These are phyloP conservation scores for Upupa epops DNA, from an alignment of 2,113 vertebrate species.

Conservation along the genomic window DNA sequence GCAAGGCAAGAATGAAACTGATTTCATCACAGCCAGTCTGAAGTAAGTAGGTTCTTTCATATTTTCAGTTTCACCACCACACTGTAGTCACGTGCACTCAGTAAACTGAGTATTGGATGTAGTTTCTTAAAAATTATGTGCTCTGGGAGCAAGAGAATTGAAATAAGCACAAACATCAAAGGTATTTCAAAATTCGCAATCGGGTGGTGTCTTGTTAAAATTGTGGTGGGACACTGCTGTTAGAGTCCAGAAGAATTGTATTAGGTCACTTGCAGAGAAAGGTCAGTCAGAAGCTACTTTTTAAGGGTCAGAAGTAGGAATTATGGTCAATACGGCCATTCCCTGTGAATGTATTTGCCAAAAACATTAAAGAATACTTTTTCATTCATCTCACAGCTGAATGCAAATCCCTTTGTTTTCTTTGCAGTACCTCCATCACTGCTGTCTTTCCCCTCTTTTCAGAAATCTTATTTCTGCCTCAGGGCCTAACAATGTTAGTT, in stretches of 20 bases:
- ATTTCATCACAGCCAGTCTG: neutral
- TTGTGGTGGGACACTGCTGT: neutral
- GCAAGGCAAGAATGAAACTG: neutral
- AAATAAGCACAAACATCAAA: neutral
- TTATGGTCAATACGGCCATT: neutral
- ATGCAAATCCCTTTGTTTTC: neutral
- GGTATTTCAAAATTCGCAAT: neutral
- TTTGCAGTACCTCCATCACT: neutral
- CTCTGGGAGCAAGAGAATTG: neutral
- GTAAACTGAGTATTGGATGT: neutral
- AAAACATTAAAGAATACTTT: neutral
- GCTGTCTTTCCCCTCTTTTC: neutral
- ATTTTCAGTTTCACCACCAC: neutral
- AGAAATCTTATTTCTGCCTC: neutral
- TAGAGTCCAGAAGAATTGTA: neutral
- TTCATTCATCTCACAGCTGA: neutral
- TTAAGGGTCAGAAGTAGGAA: neutral
- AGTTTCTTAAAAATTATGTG: neutral
- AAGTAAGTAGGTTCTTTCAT: slow-evolving; percentile 11
- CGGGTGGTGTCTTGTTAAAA: neutral
- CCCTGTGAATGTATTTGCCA: neutral
- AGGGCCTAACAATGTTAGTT: neutral
- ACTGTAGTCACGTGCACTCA: neutral
- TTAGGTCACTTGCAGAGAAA: neutral
- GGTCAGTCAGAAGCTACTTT: neutral